phyloP scores from a whole-genome alignment of 2,113 vertebrate genomes.

The Clarias gariepinus region DNA sequence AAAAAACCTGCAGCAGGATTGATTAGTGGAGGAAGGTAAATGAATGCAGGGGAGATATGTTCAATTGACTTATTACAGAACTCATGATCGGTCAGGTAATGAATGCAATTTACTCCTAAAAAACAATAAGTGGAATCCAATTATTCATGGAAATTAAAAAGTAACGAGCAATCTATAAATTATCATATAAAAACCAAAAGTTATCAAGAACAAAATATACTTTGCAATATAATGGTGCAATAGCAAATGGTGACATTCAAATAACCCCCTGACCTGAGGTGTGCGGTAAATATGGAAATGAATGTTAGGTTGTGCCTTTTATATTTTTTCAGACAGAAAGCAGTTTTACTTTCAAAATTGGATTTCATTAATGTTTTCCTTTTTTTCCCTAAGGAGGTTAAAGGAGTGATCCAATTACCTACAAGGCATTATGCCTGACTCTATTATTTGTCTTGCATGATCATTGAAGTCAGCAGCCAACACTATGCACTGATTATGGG shows the following conservation, averaged over 20 bases:
- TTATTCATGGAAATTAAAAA: not conserved
- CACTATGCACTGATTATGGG: constrained; percentile 37
- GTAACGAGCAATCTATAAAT: constrained; percentile 13
- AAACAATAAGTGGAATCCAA: not conserved
- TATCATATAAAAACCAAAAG: constrained; percentile 12
- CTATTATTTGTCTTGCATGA: constrained; percentile 51
- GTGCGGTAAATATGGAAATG: constrained; percentile 35
- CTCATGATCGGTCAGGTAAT: not conserved
- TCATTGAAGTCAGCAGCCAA: constrained; percentile 41
- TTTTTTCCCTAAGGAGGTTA: constrained; percentile 28
- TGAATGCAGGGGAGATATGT: not conserved
- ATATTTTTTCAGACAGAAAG: constrained; percentile 24
- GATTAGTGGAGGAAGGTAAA: not conserved
- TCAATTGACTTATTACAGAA: not conserved
- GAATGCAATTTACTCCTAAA: not conserved
- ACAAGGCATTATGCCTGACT: constrained; percentile 41
- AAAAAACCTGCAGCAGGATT: not conserved
- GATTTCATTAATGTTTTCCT: constrained; percentile 45
- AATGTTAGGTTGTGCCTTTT: constrained; percentile 38
- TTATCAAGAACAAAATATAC: constrained; percentile 17
- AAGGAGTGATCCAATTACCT: constrained; percentile 54
- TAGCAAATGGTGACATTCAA: constrained; percentile 39
- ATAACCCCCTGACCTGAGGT: constrained; percentile 33
- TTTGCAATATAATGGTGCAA: not conserved
- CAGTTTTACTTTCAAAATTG: constrained; percentile 31